Evolutionary conservation across 2,797 vertebrate genomes (phyloP).

Genomic region (Pipistrellus pipistrellus): DNA sequence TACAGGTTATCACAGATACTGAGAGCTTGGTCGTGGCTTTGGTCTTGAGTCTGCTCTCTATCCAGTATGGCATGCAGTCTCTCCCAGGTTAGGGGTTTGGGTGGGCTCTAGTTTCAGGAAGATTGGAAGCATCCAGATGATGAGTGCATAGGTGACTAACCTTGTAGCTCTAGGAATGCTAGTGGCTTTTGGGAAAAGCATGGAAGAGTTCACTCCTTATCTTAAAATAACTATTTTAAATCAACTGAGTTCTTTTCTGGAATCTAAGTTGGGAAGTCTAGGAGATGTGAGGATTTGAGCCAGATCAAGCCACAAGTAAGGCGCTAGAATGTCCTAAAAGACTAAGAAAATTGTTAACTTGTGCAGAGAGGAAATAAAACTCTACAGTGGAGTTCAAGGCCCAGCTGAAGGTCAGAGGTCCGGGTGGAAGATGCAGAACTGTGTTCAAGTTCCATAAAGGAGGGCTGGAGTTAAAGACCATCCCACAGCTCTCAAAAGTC

Average conservation of each 20-base stretch:
- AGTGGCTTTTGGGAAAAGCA: not conserved
- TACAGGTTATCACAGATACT: not conserved
- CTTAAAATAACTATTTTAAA: conserved; percentile 52
- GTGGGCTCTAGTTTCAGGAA: not conserved
- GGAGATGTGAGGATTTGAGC: not conserved
- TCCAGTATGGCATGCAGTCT: accelerated
- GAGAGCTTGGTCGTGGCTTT: not conserved
- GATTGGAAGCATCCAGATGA: not conserved
- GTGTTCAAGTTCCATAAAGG: not conserved
- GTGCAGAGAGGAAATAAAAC: not conserved
- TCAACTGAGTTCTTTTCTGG: not conserved
- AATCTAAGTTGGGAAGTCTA: not conserved
- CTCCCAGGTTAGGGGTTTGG: not conserved
- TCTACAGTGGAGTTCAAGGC: not conserved
- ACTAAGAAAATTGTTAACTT: not conserved
- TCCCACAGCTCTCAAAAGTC: not conserved
- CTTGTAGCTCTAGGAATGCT: not conserved
- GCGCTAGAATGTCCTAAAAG: not conserved
- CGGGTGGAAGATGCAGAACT: not conserved
- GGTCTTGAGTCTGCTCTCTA: not conserved
- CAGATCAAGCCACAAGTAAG: not conserved
- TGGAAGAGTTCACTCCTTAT: conserved; percentile 21
- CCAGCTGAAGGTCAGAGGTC: not conserved
- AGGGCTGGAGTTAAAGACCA: not conserved
- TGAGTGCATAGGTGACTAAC: not conserved